Base-by-base conservation (phyloP, 2,888 invertebrate genomes). In the Crossocerus cetratus region DNA sequence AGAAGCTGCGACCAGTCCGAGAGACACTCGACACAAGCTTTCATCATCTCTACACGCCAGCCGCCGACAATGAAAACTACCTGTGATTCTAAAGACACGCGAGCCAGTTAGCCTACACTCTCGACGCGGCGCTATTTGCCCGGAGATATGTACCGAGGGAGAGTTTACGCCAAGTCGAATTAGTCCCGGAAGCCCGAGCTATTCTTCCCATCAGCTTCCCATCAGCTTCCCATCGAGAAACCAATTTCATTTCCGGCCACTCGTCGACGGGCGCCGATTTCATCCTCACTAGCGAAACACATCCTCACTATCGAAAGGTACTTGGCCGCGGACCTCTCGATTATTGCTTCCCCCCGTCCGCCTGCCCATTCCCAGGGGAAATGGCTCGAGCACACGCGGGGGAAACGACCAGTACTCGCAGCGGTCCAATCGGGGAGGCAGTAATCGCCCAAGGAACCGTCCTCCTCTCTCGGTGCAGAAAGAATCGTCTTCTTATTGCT, bases 341-440 rank as follows among this genome's bases (percentile, higher is more conserved):
- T 49, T 49, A 49, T 49, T 49, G 49, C 49, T 49, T 49, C 49
- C 49, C 16, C n/a, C n/a, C n/a, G n/a, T n/a, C n/a, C n/a, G n/a
- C n/a, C n/a, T n/a, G n/a, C n/a, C n/a, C n/a, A n/a, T n/a, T n/a
- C n/a, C n/a, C n/a, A n/a, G n/a, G n/a, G n/a, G n/a, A n/a, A n/a
- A n/a, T n/a, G n/a, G n/a, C n/a, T n/a, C n/a, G n/a, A n/a, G n/a
- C n/a, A n/a, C n/a, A n/a, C n/a, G n/a, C n/a, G n/a, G n/a, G n/a
- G n/a, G n/a, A n/a, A n/a, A n/a, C n/a, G n/a, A n/a, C n/a, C n/a
- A n/a, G n/a, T n/a, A n/a, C n/a, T n/a, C n/a, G n/a, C n/a, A n/a
- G n/a, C n/a, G n/a, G n/a, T 4, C 13, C 4, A n/a, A 49, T 11
- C 14, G 4, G 16, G 4, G 49, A 49, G 14, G 49, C 49, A 49